A percentile compares a stretch with the other conserved stretches of the same genome.
Evolutionary conservation across 2,888 invertebrate species (phyloP).

Genomic region (Eupeodes latifasciatus): DNA sequence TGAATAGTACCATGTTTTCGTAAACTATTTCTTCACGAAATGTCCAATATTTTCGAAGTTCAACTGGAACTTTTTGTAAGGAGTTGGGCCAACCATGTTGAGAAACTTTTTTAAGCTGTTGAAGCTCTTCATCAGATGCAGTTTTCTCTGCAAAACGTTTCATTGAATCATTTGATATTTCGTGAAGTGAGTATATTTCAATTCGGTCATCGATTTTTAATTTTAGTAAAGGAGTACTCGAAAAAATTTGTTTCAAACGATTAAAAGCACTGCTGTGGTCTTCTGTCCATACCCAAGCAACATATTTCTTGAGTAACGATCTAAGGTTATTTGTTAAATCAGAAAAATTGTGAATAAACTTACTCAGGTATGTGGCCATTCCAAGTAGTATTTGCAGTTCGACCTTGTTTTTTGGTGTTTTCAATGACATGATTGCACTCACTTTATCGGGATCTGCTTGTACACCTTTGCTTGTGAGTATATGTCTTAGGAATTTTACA

Average conservation of each 20-base stretch:
- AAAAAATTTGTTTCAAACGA: no score
- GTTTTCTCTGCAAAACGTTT: slow-evolving; percentile 18
- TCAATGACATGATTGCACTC: slow-evolving; percentile 76
- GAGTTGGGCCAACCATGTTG: neutral
- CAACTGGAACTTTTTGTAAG: neutral
- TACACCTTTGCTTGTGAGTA: slow-evolving; percentile 78
- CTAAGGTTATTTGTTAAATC: neutral
- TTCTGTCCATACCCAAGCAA: neutral
- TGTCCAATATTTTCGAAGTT: neutral
- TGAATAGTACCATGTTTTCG: slow-evolving; percentile 17
- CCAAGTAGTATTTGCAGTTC: slow-evolving; percentile 70
- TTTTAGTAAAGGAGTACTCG: neutral
- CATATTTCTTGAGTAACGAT: neutral
- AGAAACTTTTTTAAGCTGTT: neutral
- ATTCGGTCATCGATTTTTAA: neutral
- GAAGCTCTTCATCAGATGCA: neutral
- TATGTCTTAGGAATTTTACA: slow-evolving; percentile 79
- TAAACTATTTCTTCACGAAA: slow-evolving; percentile 13
- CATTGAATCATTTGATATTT: neutral
- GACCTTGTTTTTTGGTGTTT: slow-evolving; percentile 57
- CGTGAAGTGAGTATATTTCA: neutral
- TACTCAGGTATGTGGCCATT: slow-evolving; percentile 39
- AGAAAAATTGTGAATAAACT: neutral
- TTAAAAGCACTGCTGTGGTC: no score
- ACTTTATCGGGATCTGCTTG: slow-evolving; percentile 78